Base-by-base conservation (phyloP, 2,113 vertebrate genomes). In the Noctilio leporinus region DNA sequence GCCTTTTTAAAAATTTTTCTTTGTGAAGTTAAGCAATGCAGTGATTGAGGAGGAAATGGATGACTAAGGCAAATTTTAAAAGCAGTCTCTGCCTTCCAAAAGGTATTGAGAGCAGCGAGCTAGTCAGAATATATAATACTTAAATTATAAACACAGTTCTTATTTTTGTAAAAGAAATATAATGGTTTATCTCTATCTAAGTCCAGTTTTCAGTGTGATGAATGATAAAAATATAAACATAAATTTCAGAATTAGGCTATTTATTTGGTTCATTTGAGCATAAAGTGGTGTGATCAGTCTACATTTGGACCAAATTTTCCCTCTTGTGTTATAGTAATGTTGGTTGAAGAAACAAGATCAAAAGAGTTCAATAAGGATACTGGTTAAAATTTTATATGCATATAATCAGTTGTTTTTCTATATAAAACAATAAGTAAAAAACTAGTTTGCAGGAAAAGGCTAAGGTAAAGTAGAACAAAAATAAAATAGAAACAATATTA, bases 401-500 rank as follows among this genome's bases (percentile, higher is more conserved):
- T n/a, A 57, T 28, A 67, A 82, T 57, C 8, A 76, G 26, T 64
- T 45, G 26, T 57, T 80, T 92, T 76, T 75, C 55, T 38, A 19
- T 51, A 51, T 40, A 67, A 3, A 67, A 87, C 14, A 65, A 30
- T 24, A 86, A 33, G 24, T 53, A 55, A 33, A 72, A 86, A 53
- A 35, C 2, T 70, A 33, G 62, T 91, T 20, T 53, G 33, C 28
- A 55, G 38, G 40, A 77, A 49, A 67, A n/a, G 3, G 20, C 2
- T n/a, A 84, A 20, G 11, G 49, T 73, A 86, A 81, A 81, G 53
- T 40, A 67, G 26, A 84, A 65, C 40, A 75, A 86, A 94, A 75
- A 43, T 35, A 33, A 33, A 92, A 67, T 80, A 40, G 40, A 67
- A 75, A 55, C 22, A 40, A 82, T 57, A 64, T 28, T 22, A 67